Conservation (phyloP, 1,140 invertebrate genomes). For the Lordiphosa collinella region DNA sequence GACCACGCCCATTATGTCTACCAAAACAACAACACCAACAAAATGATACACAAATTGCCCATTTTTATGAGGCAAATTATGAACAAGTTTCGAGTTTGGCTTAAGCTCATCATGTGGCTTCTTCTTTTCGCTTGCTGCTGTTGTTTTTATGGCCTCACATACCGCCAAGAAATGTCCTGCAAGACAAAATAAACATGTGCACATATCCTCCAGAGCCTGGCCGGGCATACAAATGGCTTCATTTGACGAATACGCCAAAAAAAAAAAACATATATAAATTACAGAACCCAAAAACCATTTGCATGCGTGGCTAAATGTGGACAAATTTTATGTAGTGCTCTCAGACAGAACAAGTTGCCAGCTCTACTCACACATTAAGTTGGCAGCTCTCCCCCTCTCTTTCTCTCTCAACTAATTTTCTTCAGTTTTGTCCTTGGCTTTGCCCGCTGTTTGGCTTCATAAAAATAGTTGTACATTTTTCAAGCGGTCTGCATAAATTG, state of each 20-base stretch:
- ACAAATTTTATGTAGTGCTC: constrained; percentile 50
- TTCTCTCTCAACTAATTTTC: constrained; percentile 41
- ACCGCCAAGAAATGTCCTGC: constrained; percentile 13
- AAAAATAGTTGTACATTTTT: constrained; percentile 73
- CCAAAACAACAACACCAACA: neutral
- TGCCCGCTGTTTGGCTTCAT: constrained; percentile 61
- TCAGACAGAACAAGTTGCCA: constrained; percentile 10
- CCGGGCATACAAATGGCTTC: constrained; percentile 67
- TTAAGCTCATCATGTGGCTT: constrained; percentile 21
- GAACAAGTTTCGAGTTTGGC: constrained; percentile 39
- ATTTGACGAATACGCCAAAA: constrained; percentile 40
- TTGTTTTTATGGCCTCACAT: constrained; percentile 4
- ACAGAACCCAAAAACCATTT: constrained; percentile 34
- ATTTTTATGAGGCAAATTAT: constrained; percentile 62
- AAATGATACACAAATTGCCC: constrained; percentile 42
- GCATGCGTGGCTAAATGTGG: constrained; percentile 53
- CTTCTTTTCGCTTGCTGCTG: neutral
- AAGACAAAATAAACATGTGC: constrained; percentile 21
- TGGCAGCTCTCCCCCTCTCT: neutral
- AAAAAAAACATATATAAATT: no score
- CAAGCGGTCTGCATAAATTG: constrained; percentile 65
- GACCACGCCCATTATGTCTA: neutral
- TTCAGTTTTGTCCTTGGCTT: constrained; percentile 22
- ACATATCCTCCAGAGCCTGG: constrained; percentile 8
- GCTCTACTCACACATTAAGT: neutral